Conservation (phyloP, 2,113 vertebrate species). For the Peromyscus leucopus region DNA sequence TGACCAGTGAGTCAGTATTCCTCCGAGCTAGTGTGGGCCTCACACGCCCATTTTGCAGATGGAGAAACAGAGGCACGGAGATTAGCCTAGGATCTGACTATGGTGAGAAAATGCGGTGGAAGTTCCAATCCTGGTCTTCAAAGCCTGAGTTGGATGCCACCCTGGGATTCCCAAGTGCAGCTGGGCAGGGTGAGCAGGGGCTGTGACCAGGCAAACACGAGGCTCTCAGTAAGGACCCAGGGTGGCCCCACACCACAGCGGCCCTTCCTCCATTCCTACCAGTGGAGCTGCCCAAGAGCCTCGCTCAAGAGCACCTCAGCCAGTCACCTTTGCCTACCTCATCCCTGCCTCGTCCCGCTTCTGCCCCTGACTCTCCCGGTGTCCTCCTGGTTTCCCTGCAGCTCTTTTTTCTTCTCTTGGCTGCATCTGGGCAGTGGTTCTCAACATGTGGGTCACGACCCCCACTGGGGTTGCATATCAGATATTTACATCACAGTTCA, state of each 20-base stretch:
- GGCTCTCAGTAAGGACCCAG: neutral
- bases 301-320: neutral
- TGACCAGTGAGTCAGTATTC: accelerated
- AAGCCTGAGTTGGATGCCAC: accelerated
- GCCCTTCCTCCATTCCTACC: neutral
- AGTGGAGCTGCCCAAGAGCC: neutral
- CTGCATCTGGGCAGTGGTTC: neutral
- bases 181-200: neutral
- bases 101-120: neutral
- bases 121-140: neutral
- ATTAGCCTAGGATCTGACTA: neutral
- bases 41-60: neutral
- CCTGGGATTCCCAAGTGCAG: neutral
- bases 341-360: neutral
- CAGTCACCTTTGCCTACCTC: neutral
- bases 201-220: neutral
- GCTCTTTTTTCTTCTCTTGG: neutral
- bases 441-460: neutral
- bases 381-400: neutral
- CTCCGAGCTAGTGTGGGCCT: accelerated
- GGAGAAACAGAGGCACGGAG: neutral
- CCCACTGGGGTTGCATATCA: neutral
- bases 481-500: neutral
- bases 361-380: neutral
- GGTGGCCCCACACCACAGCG: neutral